Conservation (phyloP, 2,113 vertebrate species). For the Sinocyclocheilus anophthalmus region DNA sequence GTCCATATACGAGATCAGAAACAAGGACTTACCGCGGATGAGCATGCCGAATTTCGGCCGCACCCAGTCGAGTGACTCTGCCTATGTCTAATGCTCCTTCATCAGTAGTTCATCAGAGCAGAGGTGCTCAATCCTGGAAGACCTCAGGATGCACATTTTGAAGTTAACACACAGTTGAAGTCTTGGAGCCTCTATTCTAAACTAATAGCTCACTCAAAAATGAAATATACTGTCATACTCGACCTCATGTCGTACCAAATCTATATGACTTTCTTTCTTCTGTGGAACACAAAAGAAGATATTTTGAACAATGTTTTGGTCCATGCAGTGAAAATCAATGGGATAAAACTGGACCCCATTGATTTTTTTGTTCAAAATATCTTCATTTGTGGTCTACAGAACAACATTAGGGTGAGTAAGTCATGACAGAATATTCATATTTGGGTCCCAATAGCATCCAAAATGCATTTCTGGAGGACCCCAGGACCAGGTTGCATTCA, state of each 20-base stretch:
- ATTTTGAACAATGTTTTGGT: not conserved
- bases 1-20: conserved; percentile 91
- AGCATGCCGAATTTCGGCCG: conserved; percentile 90
- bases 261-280: not conserved
- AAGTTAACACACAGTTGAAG: not conserved
- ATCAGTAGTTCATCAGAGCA: not conserved
- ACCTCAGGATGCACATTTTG: not conserved
- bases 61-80: conserved; percentile 93
- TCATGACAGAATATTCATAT: not conserved
- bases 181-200: not conserved
- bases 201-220: not conserved
- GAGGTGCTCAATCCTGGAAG: not conserved
- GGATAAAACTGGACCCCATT: not conserved
- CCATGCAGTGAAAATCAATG: not conserved
- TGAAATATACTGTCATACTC: not conserved
- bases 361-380: not conserved
- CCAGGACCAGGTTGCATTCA: not conserved
- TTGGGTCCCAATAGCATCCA: not conserved
- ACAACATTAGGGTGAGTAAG: not conserved
- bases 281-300: not conserved
- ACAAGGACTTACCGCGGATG: conserved; percentile 88
- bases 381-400: not conserved
- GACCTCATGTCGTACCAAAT: not conserved
- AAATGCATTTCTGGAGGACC: not conserved
- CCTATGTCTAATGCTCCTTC: conserved; percentile 80